A percentile compares a stretch with the other conserved stretches of the same genome.
Conservation (phyloP, 2,888 invertebrate species). For the Operophtera brumata region DNA sequence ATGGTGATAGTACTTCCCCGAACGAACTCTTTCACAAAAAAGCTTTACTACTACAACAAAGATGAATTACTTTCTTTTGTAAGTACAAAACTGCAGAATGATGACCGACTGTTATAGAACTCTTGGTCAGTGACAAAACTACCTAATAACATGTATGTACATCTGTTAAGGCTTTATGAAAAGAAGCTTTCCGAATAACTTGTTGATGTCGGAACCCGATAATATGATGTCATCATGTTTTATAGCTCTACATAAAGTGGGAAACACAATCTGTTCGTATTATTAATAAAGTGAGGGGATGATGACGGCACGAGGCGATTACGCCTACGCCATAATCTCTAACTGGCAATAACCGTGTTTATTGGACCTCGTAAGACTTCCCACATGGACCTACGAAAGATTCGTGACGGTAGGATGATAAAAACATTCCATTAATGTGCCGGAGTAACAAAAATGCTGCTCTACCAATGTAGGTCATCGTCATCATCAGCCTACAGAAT, state of each 20-base stretch:
- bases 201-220: neutral
- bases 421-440: no score
- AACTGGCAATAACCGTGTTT: conserved; percentile 18
- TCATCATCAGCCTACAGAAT: no score
- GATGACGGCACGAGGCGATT: conserved; percentile 13
- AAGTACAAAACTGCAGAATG: no score
- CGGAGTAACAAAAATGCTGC: no score
- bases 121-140: no score
- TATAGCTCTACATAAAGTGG: conserved; percentile 2
- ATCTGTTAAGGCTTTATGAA: neutral
- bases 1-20: no score
- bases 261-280: conserved; percentile 12
- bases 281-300: conserved; percentile 8
- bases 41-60: no score
- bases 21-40: no score
- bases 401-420: neutral
- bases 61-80: no score
- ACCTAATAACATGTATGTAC: no score
- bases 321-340: conserved; percentile 15
- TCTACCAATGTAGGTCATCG: no score
- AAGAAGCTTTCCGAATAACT: neutral
- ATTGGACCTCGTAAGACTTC: conserved; percentile 14
- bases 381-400: neutral
- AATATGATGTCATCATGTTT: conserved; percentile 4
- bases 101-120: no score